Percentiles rank a stretch among this genome's conserved stretches.
Evolutionary conservation across 2,113 vertebrate species (phyloP).

Genomic region (Cebus imitator): DNA sequence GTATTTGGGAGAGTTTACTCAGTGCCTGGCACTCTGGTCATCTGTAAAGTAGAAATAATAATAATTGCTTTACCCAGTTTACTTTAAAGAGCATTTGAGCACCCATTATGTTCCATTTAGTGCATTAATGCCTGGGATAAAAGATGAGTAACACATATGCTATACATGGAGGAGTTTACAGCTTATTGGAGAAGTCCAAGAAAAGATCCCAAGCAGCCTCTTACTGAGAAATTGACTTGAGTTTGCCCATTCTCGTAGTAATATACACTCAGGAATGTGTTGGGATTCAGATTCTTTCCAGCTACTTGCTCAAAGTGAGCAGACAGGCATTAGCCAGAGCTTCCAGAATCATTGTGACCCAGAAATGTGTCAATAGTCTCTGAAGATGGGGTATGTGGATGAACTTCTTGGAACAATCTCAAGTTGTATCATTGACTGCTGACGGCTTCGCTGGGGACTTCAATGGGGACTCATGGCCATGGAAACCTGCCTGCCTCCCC

Average conservation of each 20-base stretch:
- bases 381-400: background rate
- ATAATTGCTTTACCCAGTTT: background rate
- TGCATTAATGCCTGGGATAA: background rate
- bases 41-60: background rate
- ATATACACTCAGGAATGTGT: background rate
- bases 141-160: background rate
- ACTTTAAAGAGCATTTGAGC: background rate
- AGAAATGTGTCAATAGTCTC: background rate
- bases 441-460: background rate
- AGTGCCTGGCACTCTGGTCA: background rate
- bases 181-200: background rate
- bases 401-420: background rate
- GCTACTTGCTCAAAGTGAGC: background rate
- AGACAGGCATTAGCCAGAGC: background rate
- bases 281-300: slow-evolving; percentile 1
- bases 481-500: background rate
- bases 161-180: background rate
- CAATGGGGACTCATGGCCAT: background rate
- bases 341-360: background rate
- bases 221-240: background rate
- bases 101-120: background rate
- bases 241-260: background rate
- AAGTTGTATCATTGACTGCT: background rate
- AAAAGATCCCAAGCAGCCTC: background rate
- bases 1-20: background rate